A percentile compares a stretch with the other conserved stretches of the same genome.
phyloP scores from a whole-genome alignment of 2,888 invertebrate species.

The Eupithecia subumbrata region DNA sequence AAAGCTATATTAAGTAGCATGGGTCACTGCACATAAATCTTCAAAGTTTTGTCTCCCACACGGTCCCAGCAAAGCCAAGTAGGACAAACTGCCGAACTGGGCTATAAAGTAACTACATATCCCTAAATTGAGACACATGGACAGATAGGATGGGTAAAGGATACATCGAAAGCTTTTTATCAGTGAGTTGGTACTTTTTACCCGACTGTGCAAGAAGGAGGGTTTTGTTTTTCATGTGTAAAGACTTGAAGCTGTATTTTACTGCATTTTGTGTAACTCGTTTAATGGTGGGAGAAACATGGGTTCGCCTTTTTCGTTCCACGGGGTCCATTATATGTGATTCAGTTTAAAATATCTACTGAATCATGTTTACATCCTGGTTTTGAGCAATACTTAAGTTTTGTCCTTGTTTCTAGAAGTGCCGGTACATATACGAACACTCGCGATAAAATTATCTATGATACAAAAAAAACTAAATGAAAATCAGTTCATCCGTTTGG shows the following conservation, averaged over 20 bases:
- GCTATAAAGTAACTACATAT: not conserved
- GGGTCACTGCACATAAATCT: conserved; percentile 9
- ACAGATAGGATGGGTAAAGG: not conserved
- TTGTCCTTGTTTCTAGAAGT: not conserved
- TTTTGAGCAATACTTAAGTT: too few relatives aligned
- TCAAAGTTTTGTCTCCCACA: conserved; percentile 7
- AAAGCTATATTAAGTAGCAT: not conserved
- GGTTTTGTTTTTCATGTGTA: not conserved
- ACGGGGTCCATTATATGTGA: not conserved
- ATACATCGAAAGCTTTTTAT: not conserved
- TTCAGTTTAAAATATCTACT: not conserved
- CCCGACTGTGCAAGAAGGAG: not conserved
- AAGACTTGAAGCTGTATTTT: not conserved
- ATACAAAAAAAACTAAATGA: too few relatives aligned
- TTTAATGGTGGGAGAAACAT: not conserved
- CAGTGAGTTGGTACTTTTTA: not conserved
- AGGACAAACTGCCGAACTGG: conserved; percentile 14
- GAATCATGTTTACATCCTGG: not conserved
- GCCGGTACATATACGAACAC: too few relatives aligned
- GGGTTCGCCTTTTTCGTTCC: not conserved
- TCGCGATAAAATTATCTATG: too few relatives aligned
- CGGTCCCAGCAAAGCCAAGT: conserved; percentile 7
- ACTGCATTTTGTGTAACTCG: not conserved
- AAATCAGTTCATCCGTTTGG: too few relatives aligned
- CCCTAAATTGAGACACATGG: conserved; percentile 38